Percentiles rank a stretch among this genome's conserved stretches.
phyloP scores from a whole-genome alignment of 2,888 invertebrate species.

The Phyto melanocephala region DNA sequence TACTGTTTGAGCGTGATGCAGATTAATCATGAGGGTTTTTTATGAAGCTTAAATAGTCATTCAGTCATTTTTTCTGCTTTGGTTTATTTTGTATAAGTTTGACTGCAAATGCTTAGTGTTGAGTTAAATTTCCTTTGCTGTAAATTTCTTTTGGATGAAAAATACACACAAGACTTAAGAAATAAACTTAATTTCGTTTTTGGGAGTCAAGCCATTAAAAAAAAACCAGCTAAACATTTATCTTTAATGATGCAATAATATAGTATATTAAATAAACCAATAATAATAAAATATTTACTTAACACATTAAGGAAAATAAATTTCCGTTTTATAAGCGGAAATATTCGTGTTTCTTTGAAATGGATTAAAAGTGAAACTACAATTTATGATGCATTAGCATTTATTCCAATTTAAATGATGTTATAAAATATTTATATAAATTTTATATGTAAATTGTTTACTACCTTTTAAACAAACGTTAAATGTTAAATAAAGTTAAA shows the following conservation, averaged over 20 bases:
- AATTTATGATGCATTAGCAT: no score
- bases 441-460: no score
- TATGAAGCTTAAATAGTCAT: not conserved
- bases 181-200: not conserved
- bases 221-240: not conserved
- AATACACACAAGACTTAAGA: constrained; percentile 32
- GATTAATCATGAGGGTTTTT: constrained; percentile 22
- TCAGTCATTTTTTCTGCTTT: not conserved
- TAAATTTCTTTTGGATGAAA: not conserved
- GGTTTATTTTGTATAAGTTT: not conserved
- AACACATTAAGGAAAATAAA: not conserved
- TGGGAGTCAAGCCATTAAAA: not conserved
- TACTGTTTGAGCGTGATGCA: not conserved
- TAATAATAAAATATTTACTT: not conserved
- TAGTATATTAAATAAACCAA: not conserved
- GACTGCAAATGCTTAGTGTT: not conserved
- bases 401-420: no score
- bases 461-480: no score
- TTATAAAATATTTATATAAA: no score
- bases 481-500: no score
- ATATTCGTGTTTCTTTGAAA: not conserved
- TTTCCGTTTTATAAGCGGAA: not conserved
- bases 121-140: not conserved
- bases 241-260: not conserved
- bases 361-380: not conserved